Conservation (phyloP, 1,140 invertebrate species). For the Onthophagus taurus region DNA sequence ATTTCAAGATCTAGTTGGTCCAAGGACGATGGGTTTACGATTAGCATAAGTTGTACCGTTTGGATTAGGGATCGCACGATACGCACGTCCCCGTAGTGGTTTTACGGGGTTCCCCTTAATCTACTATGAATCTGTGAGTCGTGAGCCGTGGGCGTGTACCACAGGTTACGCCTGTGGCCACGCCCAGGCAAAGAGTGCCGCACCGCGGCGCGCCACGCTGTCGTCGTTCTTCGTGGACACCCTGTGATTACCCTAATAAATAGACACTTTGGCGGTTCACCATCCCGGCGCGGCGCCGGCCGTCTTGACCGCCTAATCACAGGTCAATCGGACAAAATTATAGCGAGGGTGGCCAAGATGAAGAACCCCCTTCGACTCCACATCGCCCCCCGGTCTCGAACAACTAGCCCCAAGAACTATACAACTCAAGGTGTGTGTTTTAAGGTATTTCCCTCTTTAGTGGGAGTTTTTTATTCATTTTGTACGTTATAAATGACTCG, state of each 20-base stretch:
- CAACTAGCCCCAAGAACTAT: conserved; percentile 8
- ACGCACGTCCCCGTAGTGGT: no score
- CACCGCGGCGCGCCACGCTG: no score
- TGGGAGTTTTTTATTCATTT: conserved; percentile 15
- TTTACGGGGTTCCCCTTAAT: no score
- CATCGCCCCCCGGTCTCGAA: neutral
- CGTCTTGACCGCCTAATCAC: conserved; percentile 30
- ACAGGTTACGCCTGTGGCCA: conserved; percentile 18
- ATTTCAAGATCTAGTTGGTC: no score
- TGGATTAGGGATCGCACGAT: no score
- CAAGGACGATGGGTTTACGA: no score
- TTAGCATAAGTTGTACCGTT: no score
- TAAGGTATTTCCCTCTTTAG: conserved; percentile 13
- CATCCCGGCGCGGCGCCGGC: conserved; percentile 30
- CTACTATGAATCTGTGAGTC: conserved; percentile 21
- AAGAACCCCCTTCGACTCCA: no score
- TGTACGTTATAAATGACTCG: conserved; percentile 13
- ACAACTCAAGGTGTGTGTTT: conserved; percentile 13
- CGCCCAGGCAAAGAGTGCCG: conserved; percentile 19
- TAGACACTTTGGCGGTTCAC: conserved; percentile 25
- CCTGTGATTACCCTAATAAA: conserved; percentile 35
- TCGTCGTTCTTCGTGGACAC: conserved; percentile 23
- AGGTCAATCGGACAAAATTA: conserved; percentile 31
- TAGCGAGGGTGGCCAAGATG: conserved; percentile 28
- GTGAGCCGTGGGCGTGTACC: conserved; percentile 25